Percentiles rank a stretch among this genome's conserved stretches.
These are phyloP conservation scores for Odontesthes bonariensis DNA, from an alignment of 2,113 vertebrate species.

Conservation along the genomic window DNA sequence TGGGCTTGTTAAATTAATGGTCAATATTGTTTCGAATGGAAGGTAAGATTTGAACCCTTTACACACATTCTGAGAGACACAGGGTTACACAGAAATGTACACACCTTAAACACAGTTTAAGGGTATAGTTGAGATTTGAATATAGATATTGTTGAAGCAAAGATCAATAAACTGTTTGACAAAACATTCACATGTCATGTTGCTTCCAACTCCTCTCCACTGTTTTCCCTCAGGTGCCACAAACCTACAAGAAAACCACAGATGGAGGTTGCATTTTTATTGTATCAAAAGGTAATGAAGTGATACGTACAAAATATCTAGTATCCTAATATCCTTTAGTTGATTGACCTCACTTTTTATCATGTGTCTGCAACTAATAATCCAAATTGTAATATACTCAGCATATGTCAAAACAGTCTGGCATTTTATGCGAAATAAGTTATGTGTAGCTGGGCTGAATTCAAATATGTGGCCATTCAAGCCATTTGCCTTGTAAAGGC, in stretches of 20 bases:
- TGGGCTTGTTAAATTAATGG: slow-evolving; percentile 54
- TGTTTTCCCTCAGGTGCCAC: slow-evolving; percentile 14
- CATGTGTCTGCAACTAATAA: neutral
- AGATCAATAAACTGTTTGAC: slow-evolving; percentile 26
- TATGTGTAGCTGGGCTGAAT: neutral
- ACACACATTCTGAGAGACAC: slow-evolving; percentile 23
- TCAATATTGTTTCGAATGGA: slow-evolving; percentile 9
- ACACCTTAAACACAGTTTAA: slow-evolving; percentile 5
- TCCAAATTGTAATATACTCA: neutral
- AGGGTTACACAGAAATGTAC: slow-evolving; percentile 12
- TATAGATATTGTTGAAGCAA: slow-evolving; percentile 10
- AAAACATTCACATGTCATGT: slow-evolving; percentile 40
- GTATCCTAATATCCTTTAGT: neutral
- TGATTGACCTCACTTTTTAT: neutral
- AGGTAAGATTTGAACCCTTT: slow-evolving; percentile 28
- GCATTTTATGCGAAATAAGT: neutral
- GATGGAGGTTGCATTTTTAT: neutral
- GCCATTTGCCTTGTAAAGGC: too few species aligned
- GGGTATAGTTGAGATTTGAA: slow-evolving; percentile 3
- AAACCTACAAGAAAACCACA: neutral
- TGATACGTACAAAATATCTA: neutral
- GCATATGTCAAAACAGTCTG: neutral
- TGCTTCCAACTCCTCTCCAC: slow-evolving; percentile 12
- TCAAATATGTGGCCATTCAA: neutral
- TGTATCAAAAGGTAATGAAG: neutral